Base-by-base conservation (phyloP, 2,888 invertebrate species). In the Carabus problematicus region DNA sequence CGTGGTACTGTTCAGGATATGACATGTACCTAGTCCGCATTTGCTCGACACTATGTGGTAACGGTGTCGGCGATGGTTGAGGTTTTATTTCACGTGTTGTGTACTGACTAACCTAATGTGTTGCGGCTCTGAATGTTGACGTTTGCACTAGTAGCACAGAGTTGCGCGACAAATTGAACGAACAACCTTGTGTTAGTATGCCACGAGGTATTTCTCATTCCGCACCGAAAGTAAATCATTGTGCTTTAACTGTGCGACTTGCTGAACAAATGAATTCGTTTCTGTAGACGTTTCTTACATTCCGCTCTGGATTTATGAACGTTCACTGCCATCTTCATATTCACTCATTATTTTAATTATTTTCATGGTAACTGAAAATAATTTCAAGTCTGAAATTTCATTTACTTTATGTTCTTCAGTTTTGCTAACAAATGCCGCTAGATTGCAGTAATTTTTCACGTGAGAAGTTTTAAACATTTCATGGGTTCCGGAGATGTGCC, bases 241-340 rank as follows among this genome's bases (percentile, higher is more conserved):
- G 67, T 60, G 60, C 67, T 67, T 67, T 60, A 67, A 67, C 64
- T 42, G 52, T 67, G 52, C 52, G 67, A 67, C 67, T 29, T 67
- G 67, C 60, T 67, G 52, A 67, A 67, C 67, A 67, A 67, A 67
- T 67, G 59, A 59, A 67, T 67, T 67, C 60, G 67, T 67, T 67
- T 60, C 67, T 54, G 67, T 60, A 41, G 67, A 67, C 59, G 60
- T 59, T 66, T 60, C 60, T 67, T 67, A 67, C 67, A 67, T 67
- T 67, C 67, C 67, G 42, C 52, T 52, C 54, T 52, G 58, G 54
- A 67, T 67, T 67, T 67, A 67, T 67, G 67, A 49, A 49, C 52
- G 54, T 43, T 60, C 54, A 8, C 29, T 42, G 60, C 67, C 54
- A 59, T 60, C 67, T 67, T 67, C 67, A 67, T 67, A 67, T 67